Conservation (phyloP, 2,888 invertebrate species). For the Phrixothrix hirtus region DNA sequence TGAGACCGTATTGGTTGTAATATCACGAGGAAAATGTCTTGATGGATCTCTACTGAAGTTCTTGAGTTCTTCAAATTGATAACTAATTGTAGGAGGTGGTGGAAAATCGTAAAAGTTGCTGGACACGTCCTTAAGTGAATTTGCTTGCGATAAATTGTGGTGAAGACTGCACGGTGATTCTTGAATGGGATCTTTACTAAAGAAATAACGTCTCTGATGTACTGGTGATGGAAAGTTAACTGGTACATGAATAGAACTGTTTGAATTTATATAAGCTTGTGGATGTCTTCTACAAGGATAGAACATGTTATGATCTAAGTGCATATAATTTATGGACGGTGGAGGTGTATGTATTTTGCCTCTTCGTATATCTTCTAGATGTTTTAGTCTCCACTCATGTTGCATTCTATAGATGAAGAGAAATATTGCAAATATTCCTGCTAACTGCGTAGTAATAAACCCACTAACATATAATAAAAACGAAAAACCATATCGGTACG, state of each 20-base stretch:
- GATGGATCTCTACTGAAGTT: conserved; percentile 42
- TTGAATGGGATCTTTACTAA: conserved; percentile 62
- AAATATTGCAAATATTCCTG: conserved; percentile 85
- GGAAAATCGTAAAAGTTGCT: conserved; percentile 67
- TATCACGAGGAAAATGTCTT: conserved; percentile 60
- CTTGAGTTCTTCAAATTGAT: conserved; percentile 60
- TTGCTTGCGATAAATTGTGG: conserved; percentile 54
- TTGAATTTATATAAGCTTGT: conserved; percentile 54
- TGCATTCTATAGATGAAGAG: conserved; percentile 82
- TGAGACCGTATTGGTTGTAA: conserved; percentile 70
- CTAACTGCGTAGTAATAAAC: conserved; percentile 80
- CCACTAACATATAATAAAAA: conserved; percentile 85
- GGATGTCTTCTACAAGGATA: conserved; percentile 58
- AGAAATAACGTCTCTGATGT: conserved; percentile 66
- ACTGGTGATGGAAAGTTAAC: conserved; percentile 56
- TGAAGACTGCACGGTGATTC: conserved; percentile 63
- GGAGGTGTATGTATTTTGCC: conserved; percentile 57
- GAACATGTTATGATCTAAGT: conserved; percentile 46
- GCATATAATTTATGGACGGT: conserved; percentile 43
- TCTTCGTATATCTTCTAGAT: conserved; percentile 59
- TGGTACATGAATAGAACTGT: conserved; percentile 51
- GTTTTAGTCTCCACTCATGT: conserved; percentile 60
- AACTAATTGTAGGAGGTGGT: conserved; percentile 67
- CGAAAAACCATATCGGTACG: conserved; percentile 85
- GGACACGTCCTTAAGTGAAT: conserved; percentile 63